phyloP scores from a whole-genome alignment of 2,797 vertebrate genomes.

The Paratrypauchen microcephalus region DNA sequence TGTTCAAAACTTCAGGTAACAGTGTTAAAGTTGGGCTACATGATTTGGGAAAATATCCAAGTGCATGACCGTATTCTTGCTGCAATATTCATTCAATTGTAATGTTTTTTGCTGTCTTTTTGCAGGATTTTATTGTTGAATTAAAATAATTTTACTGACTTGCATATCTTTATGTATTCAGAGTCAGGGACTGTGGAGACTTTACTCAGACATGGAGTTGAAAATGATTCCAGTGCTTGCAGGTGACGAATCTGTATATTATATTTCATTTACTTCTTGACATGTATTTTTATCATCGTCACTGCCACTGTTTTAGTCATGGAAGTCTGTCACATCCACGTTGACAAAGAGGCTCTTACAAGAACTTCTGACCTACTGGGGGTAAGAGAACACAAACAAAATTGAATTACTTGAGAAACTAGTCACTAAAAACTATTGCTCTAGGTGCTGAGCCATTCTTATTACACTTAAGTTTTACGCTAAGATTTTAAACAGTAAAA shows the following conservation, averaged over 20 bases:
- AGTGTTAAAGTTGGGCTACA: neutral
- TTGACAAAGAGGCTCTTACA: slow-evolving; percentile 84
- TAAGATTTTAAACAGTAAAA: neutral
- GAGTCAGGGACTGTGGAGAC: slow-evolving; percentile 84
- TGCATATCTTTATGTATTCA: slow-evolving; percentile 52
- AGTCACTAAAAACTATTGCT: neutral
- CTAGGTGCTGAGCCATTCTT: too few species aligned
- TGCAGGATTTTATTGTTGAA: neutral
- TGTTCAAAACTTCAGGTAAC: slow-evolving; percentile 76
- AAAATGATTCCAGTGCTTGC: slow-evolving; percentile 89
- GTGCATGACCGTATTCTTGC: too few species aligned
- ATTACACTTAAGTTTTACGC: neutral
- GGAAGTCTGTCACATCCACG: slow-evolving; percentile 85
- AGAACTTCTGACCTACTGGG: slow-evolving; percentile 86
- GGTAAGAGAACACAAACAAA: slow-evolving; percentile 68
- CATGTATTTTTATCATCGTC: neutral
- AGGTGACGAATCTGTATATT: slow-evolving; percentile 72
- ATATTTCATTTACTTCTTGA: neutral
- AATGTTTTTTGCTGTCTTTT: neutral
- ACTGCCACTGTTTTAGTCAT: slow-evolving; percentile 78
- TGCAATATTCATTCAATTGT: too few species aligned
- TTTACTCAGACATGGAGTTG: slow-evolving; percentile 87
- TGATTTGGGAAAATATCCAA: too few species aligned
- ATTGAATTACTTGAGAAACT: neutral
- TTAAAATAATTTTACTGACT: neutral